These are phyloP conservation scores for Chaunax sp. DNA, from an alignment of 2,797 vertebrate genomes.

Conservation along the genomic window DNA sequence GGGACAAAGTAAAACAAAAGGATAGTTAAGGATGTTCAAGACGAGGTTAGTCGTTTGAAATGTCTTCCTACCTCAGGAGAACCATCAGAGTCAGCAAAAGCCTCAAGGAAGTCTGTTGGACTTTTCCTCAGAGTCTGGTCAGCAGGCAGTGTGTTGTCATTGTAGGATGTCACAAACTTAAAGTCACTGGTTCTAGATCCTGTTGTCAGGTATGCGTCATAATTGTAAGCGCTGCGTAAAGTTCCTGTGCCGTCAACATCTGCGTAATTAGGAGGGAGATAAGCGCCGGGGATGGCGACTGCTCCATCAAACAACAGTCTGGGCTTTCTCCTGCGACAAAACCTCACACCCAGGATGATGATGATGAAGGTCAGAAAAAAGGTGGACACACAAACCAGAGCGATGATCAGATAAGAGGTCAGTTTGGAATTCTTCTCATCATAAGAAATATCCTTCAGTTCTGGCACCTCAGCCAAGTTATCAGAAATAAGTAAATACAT, in stretches of 20 bases:
- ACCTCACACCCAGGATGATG: slow-evolving; percentile 27
- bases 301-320: slow-evolving; percentile 53
- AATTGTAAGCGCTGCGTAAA: slow-evolving; percentile 36
- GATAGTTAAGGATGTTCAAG: too few relatives aligned
- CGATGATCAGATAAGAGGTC: slow-evolving; percentile 19
- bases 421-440: slow-evolving; percentile 1
- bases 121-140: slow-evolving; percentile 24
- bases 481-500: slow-evolving; percentile 56
- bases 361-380: slow-evolving; percentile 45
- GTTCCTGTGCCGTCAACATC: slow-evolving; percentile 73
- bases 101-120: slow-evolving; percentile 25
- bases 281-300: slow-evolving; percentile 21
- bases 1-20: too few relatives aligned
- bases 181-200: slow-evolving; percentile 49
- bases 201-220: slow-evolving; percentile 41
- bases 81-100: slow-evolving; percentile 22
- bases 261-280: slow-evolving; percentile 70
- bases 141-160: slow-evolving; percentile 52
- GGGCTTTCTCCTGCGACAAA: slow-evolving; percentile 15
- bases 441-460: slow-evolving; percentile 23
- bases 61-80: slow-evolving; percentile 30
- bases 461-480: slow-evolving; percentile 60
- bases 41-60: too few relatives aligned
- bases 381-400: slow-evolving; percentile 57
- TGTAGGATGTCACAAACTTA: slow-evolving; percentile 76